Evolutionary conservation across 2,888 invertebrate genomes (phyloP).

Genomic region (Heliconius ethilla): DNA sequence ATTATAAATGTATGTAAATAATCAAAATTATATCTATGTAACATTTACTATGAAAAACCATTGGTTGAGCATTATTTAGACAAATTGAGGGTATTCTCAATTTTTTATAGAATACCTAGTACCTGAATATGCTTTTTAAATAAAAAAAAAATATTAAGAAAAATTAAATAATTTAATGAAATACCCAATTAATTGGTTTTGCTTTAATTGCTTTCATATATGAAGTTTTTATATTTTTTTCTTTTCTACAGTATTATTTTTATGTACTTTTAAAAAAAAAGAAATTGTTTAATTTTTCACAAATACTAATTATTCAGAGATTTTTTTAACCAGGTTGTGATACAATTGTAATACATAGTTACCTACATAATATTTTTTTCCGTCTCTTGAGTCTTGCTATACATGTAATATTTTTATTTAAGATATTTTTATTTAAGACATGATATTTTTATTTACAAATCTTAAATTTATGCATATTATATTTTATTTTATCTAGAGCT

Average conservation of each 20-base stretch:
- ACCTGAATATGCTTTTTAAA: constrained; percentile 11
- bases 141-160: not conserved
- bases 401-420: constrained; percentile 54
- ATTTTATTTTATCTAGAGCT: not conserved
- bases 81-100: not conserved
- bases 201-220: not conserved
- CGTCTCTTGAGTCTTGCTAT: constrained; percentile 31
- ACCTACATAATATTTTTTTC: not conserved
- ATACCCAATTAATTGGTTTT: not conserved
- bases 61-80: constrained; percentile 1
- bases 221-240: not conserved
- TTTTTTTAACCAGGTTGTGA: not conserved
- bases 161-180: not conserved
- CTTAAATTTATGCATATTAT: not conserved
- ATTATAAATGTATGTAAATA: constrained; percentile 60
- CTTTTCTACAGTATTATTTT: constrained; percentile 8
- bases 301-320: constrained; percentile 21
- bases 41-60: constrained; percentile 13
- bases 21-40: constrained; percentile 54
- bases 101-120: not conserved
- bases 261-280: not conserved
- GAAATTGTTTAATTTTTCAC: not conserved
- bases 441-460: constrained; percentile 50
- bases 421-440: too few relatives aligned
- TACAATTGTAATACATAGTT: not conserved